Evolutionary conservation across 1,140 invertebrate species (phyloP), one percentile per base, ranked within the genome.

Genomic region (Trachymyrmex cornetzi): DNA sequence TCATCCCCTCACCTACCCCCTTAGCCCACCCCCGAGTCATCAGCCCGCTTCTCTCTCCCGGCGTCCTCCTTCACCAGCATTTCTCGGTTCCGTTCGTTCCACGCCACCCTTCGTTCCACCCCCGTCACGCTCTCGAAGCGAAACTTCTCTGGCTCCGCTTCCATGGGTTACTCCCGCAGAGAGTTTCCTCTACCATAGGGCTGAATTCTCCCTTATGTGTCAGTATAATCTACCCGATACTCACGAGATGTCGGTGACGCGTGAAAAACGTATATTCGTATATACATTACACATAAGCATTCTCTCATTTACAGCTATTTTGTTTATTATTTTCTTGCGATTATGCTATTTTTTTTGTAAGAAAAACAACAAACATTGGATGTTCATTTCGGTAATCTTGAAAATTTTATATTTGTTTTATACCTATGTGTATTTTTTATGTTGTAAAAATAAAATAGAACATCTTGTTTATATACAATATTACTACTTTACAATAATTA

Each of bases 111-210:
- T 92, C 92, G 90, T 93, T 93, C 93, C 94, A 94, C 94, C 94
- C 94, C 93, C 92, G 94, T 93, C 94, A 94, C 92, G 92, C 94
- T 95, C 92, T 94, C 93, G 92, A 94, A 74, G 93, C 94, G 92
- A 95, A 95, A 95, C 94, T 95, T 95, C 91, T 93, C 92, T 91
- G 88, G 92, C 94, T 93, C 92, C 90, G 92, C 94, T 93, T 93
- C 90, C 89, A 90, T 72, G 88, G 91, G 90, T 93, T 94, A 93
- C 92, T 93, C 92, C 92, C 92, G 93, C 92, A 93, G 93, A 93
- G 94, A 93, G 92, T 94, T 93, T 87, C 90, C 93, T 69, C 66
- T 90, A 89, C 92, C 93, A 89, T 61, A 88, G 88, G 91, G 90
- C 89, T 92, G 89, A 89, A 92, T 85, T 89, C 34, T 71, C 61